These are phyloP conservation scores for Aurelia coerulea DNA, from an alignment of 30 jellyfish, hydroid and myxozoan species.

Conservation along the genomic window DNA sequence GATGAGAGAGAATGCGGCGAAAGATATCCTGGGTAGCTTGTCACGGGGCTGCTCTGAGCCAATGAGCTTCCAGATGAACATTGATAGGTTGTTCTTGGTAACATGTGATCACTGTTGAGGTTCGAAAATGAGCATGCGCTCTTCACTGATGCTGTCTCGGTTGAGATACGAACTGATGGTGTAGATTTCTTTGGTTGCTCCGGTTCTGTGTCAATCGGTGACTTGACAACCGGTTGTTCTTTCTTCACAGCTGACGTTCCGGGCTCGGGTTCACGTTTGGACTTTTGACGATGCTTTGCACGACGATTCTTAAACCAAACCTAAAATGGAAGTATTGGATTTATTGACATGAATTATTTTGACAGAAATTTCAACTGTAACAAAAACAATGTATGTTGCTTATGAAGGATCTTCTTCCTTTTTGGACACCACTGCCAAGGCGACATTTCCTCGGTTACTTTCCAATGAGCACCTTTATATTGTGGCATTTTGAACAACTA, in stretches of 20 bases:
- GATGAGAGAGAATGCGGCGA: constrained; percentile 69
- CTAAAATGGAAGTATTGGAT: constrained; percentile 10
- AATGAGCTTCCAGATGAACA: constrained; percentile 62
- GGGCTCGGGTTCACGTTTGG: constrained; percentile 76
- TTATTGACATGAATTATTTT: too few species aligned
- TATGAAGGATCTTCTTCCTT: too few species aligned
- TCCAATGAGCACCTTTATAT: too few species aligned
- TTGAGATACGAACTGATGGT: constrained; percentile 29
- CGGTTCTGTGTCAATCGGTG: constrained; percentile 35
- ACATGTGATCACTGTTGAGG: constrained; percentile 30
- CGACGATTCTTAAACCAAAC: constrained; percentile 98
- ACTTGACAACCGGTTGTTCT: constrained; percentile 25
- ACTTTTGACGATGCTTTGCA: constrained; percentile 91
- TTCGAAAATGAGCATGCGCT: constrained; percentile 69
- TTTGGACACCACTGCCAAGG: too few species aligned
- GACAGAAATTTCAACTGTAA: too few species aligned
- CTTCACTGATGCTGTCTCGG: constrained; percentile 23
- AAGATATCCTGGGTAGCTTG: constrained; percentile 82
- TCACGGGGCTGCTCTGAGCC: constrained; percentile 68
- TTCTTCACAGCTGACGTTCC: constrained; percentile 36
- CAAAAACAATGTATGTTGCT: too few species aligned
- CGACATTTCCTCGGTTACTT: too few species aligned
- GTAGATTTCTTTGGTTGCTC: constrained; percentile 59
- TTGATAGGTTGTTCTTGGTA: constrained; percentile 55
- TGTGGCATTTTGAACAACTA: too few species aligned